phyloP scores from a whole-genome alignment of 2,113 vertebrate genomes.

The Coreoperca whiteheadi region DNA sequence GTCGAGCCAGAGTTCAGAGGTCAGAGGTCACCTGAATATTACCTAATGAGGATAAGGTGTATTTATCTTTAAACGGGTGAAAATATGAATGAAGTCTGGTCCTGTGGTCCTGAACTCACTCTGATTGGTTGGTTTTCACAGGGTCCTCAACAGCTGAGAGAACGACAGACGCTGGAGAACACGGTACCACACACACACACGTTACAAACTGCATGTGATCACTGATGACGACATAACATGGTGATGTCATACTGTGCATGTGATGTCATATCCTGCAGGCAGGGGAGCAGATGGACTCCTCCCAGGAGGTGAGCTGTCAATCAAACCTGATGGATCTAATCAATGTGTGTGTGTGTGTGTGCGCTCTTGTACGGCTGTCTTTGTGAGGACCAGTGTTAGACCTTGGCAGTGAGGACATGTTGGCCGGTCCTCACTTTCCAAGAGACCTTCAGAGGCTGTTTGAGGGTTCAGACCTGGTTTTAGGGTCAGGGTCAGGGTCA shows the following conservation, averaged over 20 bases:
- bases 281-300: conserved; percentile 33
- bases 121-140: conserved; percentile 14
- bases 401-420: no score
- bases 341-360: conserved; percentile 3
- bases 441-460: no score
- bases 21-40: conserved; percentile 25
- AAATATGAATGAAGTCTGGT: rapidly evolving
- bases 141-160: not conserved
- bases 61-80: not conserved
- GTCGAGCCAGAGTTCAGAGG: conserved; percentile 57
- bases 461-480: no score
- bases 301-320: conserved; percentile 46
- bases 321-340: not conserved
- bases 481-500: no score
- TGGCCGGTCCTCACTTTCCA: no score
- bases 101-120: not conserved
- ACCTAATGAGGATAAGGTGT: not conserved
- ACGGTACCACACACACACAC: conserved; percentile 27
- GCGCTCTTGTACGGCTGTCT: no score
- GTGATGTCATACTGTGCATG: not conserved
- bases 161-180: conserved; percentile 25
- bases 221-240: no score
- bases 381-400: no score
- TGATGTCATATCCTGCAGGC: conserved; percentile 51
- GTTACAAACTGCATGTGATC: no score